These are phyloP conservation scores for Drosophila paucipuncta DNA, from an alignment of 2,888 invertebrate genomes.

Conservation along the genomic window DNA sequence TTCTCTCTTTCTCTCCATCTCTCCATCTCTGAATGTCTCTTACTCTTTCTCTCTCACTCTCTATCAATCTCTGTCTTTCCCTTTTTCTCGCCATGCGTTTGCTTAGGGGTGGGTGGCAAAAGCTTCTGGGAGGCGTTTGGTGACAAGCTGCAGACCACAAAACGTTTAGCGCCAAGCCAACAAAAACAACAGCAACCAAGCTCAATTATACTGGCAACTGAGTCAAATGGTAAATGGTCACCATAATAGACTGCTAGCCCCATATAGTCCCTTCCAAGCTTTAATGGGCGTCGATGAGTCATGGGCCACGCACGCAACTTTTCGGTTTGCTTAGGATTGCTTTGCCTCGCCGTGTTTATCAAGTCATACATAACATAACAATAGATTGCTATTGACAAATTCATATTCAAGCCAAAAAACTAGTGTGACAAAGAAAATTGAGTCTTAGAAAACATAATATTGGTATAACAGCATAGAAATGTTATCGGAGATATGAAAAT, in stretches of 20 bases:
- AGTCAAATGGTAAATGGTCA: slow-evolving; percentile 53
- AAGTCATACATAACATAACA: background rate
- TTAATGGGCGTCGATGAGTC: slow-evolving; percentile 33
- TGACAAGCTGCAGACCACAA: slow-evolving; percentile 54
- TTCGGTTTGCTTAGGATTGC: slow-evolving; percentile 13
- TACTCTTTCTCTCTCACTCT: background rate
- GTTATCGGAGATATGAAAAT: background rate
- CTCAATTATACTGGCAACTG: slow-evolving; percentile 54
- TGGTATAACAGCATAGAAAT: background rate
- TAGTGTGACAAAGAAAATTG: background rate
- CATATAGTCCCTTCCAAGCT: background rate
- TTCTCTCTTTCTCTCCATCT: background rate
- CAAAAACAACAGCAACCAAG: slow-evolving; percentile 24
- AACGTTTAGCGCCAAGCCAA: slow-evolving; percentile 61
- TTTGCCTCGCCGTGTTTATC: slow-evolving; percentile 6
- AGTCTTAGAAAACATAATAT: background rate
- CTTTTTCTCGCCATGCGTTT: background rate
- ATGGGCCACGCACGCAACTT: slow-evolving; percentile 6
- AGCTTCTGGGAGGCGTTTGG: slow-evolving; percentile 15
- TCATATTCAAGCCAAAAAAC: background rate
- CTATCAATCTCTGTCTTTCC: background rate
- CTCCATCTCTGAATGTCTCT: background rate
- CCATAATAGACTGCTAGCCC: slow-evolving; percentile 26
- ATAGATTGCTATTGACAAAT: background rate
- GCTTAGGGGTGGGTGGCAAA: slow-evolving; percentile 3